phyloP scores from a whole-genome alignment of 2,113 vertebrate species.

The Lamprologus callipterus region DNA sequence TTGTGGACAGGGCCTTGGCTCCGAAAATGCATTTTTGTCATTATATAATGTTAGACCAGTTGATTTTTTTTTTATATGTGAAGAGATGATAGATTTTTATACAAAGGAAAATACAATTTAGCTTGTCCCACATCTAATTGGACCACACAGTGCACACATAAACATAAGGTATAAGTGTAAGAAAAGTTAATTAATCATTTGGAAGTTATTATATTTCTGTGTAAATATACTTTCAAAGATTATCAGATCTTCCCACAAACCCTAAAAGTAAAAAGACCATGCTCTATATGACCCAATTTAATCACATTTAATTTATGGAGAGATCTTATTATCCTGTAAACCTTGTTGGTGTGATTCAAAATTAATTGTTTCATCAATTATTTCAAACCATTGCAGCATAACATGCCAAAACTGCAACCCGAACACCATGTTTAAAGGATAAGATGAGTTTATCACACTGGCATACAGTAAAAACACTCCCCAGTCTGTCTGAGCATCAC shows the following conservation, averaged over 20 bases:
- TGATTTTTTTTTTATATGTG: background rate
- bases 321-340: background rate
- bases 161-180: background rate
- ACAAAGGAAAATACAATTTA: background rate
- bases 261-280: background rate
- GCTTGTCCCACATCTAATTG: background rate
- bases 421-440: background rate
- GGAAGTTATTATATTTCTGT: background rate
- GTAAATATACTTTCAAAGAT: background rate
- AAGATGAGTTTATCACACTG: background rate
- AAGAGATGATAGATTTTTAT: slow-evolving; percentile 10
- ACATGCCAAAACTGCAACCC: background rate
- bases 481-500: background rate
- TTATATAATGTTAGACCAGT: background rate
- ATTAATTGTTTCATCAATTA: background rate
- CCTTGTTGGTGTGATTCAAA: background rate
- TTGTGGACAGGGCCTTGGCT: slow-evolving; percentile 26
- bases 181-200: background rate
- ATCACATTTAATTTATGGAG: background rate
- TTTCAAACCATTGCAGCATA: background rate
- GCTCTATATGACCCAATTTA: background rate
- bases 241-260: background rate
- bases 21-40: slow-evolving; percentile 10
- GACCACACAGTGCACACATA: background rate
- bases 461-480: background rate